Evolutionary conservation across 2,888 invertebrate genomes (phyloP).

Genomic region (Agrilus cyanescens): DNA sequence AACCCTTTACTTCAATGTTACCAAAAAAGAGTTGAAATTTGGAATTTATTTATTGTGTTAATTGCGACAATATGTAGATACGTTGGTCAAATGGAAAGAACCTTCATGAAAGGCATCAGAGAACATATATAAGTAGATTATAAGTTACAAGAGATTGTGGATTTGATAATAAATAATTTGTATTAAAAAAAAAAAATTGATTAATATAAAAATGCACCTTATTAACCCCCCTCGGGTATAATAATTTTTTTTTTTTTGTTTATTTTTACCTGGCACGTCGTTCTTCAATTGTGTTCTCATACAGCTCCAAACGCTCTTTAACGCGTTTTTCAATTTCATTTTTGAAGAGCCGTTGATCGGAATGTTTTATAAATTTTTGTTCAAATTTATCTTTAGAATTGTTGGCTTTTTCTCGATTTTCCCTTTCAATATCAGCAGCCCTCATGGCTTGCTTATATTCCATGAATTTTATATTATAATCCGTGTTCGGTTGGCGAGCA

Average conservation of each 20-base stretch:
- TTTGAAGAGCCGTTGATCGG: constrained; percentile 20
- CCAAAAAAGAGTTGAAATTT: too few species aligned
- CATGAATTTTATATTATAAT: constrained; percentile 20
- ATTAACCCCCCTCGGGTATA: not conserved
- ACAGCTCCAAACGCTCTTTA: constrained; percentile 23
- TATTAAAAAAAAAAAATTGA: too few species aligned
- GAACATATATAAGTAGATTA: too few species aligned
- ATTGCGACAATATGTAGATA: too few species aligned
- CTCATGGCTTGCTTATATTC: constrained; percentile 23
- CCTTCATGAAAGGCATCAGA: too few species aligned
- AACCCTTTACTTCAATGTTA: too few species aligned
- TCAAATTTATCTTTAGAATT: constrained; percentile 13
- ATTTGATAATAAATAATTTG: too few species aligned
- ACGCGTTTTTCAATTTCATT: constrained; percentile 24
- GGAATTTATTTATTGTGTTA: too few species aligned
- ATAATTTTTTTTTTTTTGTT: not conserved
- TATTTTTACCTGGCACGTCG: constrained; percentile 33
- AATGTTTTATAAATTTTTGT: constrained; percentile 23
- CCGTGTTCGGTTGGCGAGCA: constrained; percentile 23
- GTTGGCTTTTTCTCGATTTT: constrained; percentile 6
- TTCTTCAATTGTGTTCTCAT: constrained; percentile 24
- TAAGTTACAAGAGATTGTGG: too few species aligned
- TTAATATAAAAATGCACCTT: too few species aligned
- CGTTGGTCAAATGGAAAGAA: too few species aligned
- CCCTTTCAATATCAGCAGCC: constrained; percentile 11